A percentile compares a stretch with the other conserved stretches of the same genome.
phyloP scores from a whole-genome alignment of 2,797 vertebrate genomes.

The Clarias platycephalus region DNA sequence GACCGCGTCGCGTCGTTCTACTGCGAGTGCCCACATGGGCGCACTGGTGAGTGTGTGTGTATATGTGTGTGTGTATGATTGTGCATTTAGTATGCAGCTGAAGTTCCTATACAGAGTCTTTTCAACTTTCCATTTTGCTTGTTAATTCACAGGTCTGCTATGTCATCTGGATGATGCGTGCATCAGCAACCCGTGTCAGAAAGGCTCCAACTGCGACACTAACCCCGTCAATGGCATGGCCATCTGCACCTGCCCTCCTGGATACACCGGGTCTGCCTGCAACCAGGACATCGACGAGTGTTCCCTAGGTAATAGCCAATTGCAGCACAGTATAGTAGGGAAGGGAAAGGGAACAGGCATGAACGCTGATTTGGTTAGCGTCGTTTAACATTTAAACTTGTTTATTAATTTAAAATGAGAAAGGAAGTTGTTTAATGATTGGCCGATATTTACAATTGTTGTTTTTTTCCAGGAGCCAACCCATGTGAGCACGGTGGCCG shows the following conservation, averaged over 20 bases:
- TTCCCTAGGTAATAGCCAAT: slow-evolving; percentile 77
- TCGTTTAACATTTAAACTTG: neutral
- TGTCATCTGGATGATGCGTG: slow-evolving; percentile 95
- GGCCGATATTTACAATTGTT: neutral
- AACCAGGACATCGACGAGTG: slow-evolving; percentile 95
- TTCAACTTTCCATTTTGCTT: neutral
- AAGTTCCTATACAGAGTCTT: neutral
- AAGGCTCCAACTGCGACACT: slow-evolving; percentile 96
- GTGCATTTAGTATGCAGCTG: neutral
- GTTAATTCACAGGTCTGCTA: slow-evolving; percentile 79
- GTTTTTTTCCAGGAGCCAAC: slow-evolving; percentile 82
- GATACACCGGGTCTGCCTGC: slow-evolving; percentile 90
- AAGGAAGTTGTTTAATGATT: neutral
- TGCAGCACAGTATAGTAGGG: neutral
- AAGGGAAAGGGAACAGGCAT: neutral
- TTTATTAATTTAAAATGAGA: neutral
- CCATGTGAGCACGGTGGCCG: slow-evolving; percentile 94
- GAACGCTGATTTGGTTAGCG: neutral
- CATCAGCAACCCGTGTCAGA: slow-evolving; percentile 97
- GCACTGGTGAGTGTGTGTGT: slow-evolving; percentile 76
- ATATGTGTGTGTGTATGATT: neutral
- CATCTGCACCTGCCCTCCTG: slow-evolving; percentile 93
- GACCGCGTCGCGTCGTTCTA: slow-evolving; percentile 96
- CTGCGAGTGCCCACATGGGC: slow-evolving; percentile 96
- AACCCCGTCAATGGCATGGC: slow-evolving; percentile 97